Percentiles rank a stretch among this genome's conserved stretches.
Conservation (phyloP, 2,888 invertebrate genomes). For the Mesorhabditis sp. region DNA sequence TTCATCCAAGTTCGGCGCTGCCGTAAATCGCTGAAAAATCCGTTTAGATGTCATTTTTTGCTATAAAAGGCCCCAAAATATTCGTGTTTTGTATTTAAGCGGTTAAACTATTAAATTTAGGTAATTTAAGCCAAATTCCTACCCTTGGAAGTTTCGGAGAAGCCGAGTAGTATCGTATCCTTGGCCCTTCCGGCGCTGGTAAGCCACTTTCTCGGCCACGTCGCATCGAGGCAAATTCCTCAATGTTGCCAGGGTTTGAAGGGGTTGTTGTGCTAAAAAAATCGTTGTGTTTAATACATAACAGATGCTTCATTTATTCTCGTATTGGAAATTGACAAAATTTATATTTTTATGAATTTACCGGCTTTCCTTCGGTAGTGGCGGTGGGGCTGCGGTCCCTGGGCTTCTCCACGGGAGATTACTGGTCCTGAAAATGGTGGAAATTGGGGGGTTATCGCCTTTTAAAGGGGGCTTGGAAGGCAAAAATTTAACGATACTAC, state of each 20-base stretch:
- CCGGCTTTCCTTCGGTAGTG: not conserved
- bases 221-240: slow-evolving; percentile 32
- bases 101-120: too few species aligned
- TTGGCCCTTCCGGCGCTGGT: slow-evolving; percentile 17
- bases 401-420: not conserved
- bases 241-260: not conserved
- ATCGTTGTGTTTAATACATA: too few species aligned
- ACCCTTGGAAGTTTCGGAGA: slow-evolving; percentile 33
- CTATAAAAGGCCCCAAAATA: too few species aligned
- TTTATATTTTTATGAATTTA: too few species aligned
- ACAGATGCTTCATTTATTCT: too few species aligned
- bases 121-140: not conserved
- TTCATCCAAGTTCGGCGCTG: not conserved
- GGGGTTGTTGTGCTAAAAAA: too few species aligned
- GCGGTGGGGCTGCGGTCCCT: not conserved
- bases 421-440: not conserved
- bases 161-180: slow-evolving; percentile 31
- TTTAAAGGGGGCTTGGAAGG: too few species aligned
- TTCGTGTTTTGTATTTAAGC: too few species aligned
- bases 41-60: too few species aligned
- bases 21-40: not conserved
- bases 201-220: slow-evolving; percentile 32
- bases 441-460: too few species aligned
- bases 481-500: too few species aligned
- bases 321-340: too few species aligned